phyloP scores from a whole-genome alignment of 2,888 invertebrate species.

The Therioaphis trifolii region DNA sequence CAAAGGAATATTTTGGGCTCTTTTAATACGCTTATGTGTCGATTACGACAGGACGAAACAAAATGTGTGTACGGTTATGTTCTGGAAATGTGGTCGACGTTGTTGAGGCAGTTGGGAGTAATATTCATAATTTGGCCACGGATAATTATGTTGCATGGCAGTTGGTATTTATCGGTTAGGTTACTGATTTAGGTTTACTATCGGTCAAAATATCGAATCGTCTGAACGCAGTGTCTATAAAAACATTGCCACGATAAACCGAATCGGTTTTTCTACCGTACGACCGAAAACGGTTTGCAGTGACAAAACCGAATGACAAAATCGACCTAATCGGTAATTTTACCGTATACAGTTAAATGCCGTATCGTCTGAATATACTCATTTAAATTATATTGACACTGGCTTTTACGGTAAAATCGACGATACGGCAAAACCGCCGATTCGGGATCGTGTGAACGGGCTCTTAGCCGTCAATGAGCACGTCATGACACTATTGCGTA shows the following conservation, averaged over 20 bases:
- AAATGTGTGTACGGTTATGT: neutral
- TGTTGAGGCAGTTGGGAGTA: neutral
- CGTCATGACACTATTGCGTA: too few species aligned
- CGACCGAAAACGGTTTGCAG: conserved; percentile 17
- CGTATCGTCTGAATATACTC: conserved; percentile 15
- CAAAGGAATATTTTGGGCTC: neutral
- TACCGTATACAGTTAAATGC: neutral
- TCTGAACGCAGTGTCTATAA: conserved; percentile 5
- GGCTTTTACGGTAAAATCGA: too few species aligned
- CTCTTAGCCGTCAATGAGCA: too few species aligned
- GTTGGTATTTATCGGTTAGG: neutral
- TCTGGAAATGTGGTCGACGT: neutral
- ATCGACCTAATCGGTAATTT: conserved; percentile 17
- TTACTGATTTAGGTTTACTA: too few species aligned
- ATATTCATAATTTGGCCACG: neutral
- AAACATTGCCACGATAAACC: neutral
- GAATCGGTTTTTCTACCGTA: conserved; percentile 18
- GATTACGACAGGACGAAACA: neutral
- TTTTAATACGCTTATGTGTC: neutral
- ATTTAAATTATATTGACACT: neutral
- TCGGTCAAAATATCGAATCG: neutral
- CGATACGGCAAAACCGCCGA: too few species aligned
- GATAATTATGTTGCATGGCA: neutral
- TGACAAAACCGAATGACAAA: conserved; percentile 22
- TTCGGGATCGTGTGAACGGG: too few species aligned